Conservation (phyloP, 2,797 vertebrate species). For the Hippoglossus hippoglossus region DNA sequence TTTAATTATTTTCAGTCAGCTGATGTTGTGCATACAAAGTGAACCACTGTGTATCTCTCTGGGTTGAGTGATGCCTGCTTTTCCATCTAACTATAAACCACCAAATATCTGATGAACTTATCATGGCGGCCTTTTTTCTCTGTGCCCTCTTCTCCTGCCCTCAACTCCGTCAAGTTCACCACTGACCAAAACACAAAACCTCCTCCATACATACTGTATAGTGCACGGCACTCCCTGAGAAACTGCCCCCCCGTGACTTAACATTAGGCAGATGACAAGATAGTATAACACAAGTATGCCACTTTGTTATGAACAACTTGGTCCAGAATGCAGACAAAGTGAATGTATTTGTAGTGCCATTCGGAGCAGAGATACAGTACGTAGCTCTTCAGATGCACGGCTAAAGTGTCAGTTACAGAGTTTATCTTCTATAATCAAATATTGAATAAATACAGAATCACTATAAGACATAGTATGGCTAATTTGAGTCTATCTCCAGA, state of each 20-base stretch:
- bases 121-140: neutral
- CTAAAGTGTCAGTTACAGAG: neutral
- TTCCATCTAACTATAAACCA: conserved; percentile 15
- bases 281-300: neutral
- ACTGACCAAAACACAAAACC: conserved; percentile 11
- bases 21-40: conserved; percentile 38
- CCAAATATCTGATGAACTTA: neutral
- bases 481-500: too few species aligned
- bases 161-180: neutral
- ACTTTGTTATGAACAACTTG: neutral
- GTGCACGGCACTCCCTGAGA: conserved; percentile 4
- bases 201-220: neutral
- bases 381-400: neutral
- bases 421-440: neutral
- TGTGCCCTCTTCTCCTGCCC: neutral
- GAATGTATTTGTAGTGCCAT: conserved; percentile 3
- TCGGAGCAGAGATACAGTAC: too few species aligned
- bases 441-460: too few species aligned
- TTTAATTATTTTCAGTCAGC: conserved; percentile 23
- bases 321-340: conserved; percentile 1
- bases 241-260: conserved; percentile 12
- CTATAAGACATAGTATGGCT: too few species aligned
- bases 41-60: conserved; percentile 16
- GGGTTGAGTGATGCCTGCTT: neutral
- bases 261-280: conserved; percentile 29